These are phyloP conservation scores for Calonectris borealis DNA, from an alignment of 2,113 vertebrate species.

Conservation along the genomic window DNA sequence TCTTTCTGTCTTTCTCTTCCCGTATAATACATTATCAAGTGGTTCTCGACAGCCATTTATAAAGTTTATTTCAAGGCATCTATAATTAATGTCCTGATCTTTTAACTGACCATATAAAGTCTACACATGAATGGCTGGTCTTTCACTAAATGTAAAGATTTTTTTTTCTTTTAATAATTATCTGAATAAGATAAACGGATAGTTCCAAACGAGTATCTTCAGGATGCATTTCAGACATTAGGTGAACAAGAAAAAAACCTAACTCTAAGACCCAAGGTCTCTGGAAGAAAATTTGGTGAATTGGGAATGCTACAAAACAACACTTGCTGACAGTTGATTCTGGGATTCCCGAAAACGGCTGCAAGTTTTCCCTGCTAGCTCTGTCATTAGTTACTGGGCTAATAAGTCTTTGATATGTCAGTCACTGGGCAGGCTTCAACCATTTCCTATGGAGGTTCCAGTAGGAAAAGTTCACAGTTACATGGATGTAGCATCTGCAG, in stretches of 20 bases:
- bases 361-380: not conserved
- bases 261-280: not conserved
- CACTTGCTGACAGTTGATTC: not conserved
- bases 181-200: not conserved
- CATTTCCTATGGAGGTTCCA: not conserved
- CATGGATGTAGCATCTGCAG: not conserved
- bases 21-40: conserved; percentile 52
- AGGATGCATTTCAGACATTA: not conserved
- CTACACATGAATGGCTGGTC: not conserved
- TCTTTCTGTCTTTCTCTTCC: conserved; percentile 43
- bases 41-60: conserved; percentile 74
- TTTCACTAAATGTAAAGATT: conserved; percentile 3
- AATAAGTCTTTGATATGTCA: not conserved
- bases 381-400: not conserved
- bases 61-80: conserved; percentile 70
- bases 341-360: not conserved
- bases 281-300: not conserved
- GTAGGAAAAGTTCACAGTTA: not conserved
- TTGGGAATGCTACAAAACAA: not conserved
- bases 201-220: not conserved
- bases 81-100: conserved; percentile 72
- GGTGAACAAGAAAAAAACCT: not conserved
- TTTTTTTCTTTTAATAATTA: not conserved
- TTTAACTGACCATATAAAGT: conserved; percentile 50
- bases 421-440: not conserved